phyloP scores from a whole-genome alignment of 1,140 invertebrate species.

The Nasonia giraulti region DNA sequence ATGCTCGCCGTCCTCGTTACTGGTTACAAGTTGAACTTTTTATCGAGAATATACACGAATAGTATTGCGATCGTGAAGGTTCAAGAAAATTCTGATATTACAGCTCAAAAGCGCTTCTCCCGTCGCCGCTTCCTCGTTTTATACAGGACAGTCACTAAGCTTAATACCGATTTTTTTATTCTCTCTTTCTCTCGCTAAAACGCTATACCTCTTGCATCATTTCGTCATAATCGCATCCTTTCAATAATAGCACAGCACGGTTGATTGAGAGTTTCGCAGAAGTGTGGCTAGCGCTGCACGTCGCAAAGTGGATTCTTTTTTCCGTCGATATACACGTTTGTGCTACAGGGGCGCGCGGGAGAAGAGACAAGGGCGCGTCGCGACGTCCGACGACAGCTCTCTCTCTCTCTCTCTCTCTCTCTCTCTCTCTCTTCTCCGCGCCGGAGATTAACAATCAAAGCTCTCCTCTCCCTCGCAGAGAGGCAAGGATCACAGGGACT shows the following conservation, averaged over 20 bases:
- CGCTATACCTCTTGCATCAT: slow-evolving; percentile 23
- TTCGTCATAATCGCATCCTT: slow-evolving; percentile 25
- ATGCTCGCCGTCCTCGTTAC: neutral
- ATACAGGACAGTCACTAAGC: slow-evolving; percentile 20
- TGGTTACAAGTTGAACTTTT: no score
- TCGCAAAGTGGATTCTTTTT: slow-evolving; percentile 18
- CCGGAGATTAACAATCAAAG: neutral
- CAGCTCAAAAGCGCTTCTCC: slow-evolving; percentile 27
- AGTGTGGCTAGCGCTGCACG: slow-evolving; percentile 46
- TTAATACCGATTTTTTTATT: slow-evolving; percentile 7
- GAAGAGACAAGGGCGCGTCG: neutral
- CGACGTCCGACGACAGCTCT: neutral
- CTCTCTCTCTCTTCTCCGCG: neutral
- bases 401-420: neutral
- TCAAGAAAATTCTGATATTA: neutral
- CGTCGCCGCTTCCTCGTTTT: slow-evolving; percentile 14
- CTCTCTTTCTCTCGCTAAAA: neutral
- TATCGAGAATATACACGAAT: neutral
- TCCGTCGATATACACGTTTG: neutral
- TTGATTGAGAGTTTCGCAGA: slow-evolving; percentile 50
- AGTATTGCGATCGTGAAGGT: slow-evolving; percentile 33
- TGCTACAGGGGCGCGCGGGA: neutral
- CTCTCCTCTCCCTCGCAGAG: neutral
- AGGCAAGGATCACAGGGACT: neutral
- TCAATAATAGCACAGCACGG: slow-evolving; percentile 51